Evolutionary conservation across 2,888 invertebrate genomes (phyloP).

Genomic region (Bellardia bayeri): DNA sequence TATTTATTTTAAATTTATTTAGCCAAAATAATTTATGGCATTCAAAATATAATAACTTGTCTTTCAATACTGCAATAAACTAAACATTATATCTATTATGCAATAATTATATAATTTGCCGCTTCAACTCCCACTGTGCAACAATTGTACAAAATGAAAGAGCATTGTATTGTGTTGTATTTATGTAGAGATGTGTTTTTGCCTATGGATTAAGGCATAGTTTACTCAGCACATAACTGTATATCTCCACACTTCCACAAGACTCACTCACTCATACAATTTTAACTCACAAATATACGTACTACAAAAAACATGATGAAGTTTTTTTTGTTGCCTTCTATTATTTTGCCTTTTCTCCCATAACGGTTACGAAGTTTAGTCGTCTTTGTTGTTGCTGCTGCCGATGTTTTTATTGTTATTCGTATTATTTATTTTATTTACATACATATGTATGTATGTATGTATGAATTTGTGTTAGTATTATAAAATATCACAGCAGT

Average conservation of each 20-base stretch:
- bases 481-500: background rate
- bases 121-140: constrained; percentile 5
- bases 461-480: background rate
- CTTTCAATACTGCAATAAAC: no score
- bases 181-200: background rate
- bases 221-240: constrained; percentile 23
- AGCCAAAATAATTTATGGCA: no score
- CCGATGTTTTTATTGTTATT: constrained; percentile 22
- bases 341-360: constrained; percentile 17
- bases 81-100: no score
- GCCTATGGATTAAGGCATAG: background rate
- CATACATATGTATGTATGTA: background rate
- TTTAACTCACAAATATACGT: background rate
- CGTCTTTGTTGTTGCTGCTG: constrained; percentile 2
- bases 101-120: background rate
- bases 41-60: no score
- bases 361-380: constrained; percentile 45
- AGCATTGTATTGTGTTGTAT: background rate
- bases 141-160: constrained; percentile 9
- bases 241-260: background rate
- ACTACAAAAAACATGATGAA: constrained; percentile 3
- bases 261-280: no score
- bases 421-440: background rate
- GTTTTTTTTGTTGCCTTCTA: background rate
- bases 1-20: no score